phyloP scores from a whole-genome alignment of 2,888 invertebrate genomes.

The Perithous albicinctus region DNA sequence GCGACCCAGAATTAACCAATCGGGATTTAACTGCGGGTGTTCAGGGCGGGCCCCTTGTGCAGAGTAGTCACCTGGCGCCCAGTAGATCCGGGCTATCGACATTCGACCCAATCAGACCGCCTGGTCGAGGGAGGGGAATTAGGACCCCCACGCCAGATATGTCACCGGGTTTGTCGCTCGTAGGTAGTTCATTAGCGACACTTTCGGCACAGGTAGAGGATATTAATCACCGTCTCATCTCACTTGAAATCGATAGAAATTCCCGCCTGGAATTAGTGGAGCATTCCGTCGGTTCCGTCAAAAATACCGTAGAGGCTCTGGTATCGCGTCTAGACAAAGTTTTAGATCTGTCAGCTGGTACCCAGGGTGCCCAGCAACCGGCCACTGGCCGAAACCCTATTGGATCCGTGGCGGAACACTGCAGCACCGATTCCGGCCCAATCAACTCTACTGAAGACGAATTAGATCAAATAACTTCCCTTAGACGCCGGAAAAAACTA shows the following conservation, averaged over 20 bases:
- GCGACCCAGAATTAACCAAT: not conserved
- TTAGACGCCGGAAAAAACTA: not conserved
- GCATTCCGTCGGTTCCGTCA: too few relatives aligned
- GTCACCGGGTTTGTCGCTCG: not conserved
- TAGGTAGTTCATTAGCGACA: not conserved
- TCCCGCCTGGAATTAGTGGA: too few relatives aligned
- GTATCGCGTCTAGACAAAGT: too few relatives aligned
- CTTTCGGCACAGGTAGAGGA: not conserved
- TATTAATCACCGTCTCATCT: not conserved
- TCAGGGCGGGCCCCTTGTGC: not conserved
- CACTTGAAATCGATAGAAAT: too few relatives aligned
- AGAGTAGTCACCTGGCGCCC: not conserved
- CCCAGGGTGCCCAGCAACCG: too few relatives aligned
- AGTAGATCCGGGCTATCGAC: not conserved
- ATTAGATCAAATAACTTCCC: not conserved
- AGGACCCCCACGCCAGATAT: slow-evolving; percentile 5
- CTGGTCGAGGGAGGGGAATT: not conserved
- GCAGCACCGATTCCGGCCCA: not conserved
- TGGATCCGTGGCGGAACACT: not conserved
- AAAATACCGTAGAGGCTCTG: too few relatives aligned
- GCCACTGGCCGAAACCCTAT: too few relatives aligned
- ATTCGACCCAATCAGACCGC: not conserved
- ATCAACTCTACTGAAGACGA: slow-evolving; percentile 1
- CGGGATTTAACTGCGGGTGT: not conserved
- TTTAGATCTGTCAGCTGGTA: too few relatives aligned